These are phyloP conservation scores for Elysia chlorotica DNA, from an alignment of 1,140 invertebrate species.

Conservation along the genomic window DNA sequence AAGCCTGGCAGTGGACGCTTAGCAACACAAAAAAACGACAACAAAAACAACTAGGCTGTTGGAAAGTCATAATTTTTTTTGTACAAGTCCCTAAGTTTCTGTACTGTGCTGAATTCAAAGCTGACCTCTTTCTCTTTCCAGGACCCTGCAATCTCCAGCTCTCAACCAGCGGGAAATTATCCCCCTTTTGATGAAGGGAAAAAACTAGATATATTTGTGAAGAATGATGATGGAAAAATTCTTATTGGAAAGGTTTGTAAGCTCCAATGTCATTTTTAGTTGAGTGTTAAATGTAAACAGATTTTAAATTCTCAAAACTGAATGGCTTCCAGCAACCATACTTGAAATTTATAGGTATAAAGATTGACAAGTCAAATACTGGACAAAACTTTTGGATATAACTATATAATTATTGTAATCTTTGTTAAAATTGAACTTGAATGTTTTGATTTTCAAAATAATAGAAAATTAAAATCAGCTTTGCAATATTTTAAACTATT, in stretches of 20 bases:
- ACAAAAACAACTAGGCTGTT: neutral
- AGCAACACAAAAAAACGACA: too few species aligned
- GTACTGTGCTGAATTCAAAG: too few species aligned
- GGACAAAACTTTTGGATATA: too few species aligned
- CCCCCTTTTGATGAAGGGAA: conserved; percentile 45
- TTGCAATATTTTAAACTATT: too few species aligned
- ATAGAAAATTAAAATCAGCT: too few species aligned
- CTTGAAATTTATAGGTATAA: neutral
- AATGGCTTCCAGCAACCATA: neutral
- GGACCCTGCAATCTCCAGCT: conserved; percentile 60
- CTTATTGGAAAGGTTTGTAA: conserved; percentile 50
- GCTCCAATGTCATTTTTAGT: too few species aligned
- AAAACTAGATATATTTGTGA: conserved; percentile 50
- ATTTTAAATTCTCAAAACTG: neutral
- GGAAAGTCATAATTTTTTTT: too few species aligned
- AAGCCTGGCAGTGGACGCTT: too few species aligned
- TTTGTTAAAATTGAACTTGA: too few species aligned
- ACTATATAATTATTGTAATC: too few species aligned
- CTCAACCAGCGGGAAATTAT: conserved; percentile 38
- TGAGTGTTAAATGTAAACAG: neutral
- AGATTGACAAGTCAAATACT: neutral
- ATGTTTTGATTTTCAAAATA: too few species aligned
- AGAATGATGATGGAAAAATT: conserved; percentile 39
- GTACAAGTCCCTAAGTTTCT: too few species aligned
- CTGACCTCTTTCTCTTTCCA: conserved; percentile 25